Conservation (phyloP, 2,113 vertebrate species). For the Pterocles burchelli region DNA sequence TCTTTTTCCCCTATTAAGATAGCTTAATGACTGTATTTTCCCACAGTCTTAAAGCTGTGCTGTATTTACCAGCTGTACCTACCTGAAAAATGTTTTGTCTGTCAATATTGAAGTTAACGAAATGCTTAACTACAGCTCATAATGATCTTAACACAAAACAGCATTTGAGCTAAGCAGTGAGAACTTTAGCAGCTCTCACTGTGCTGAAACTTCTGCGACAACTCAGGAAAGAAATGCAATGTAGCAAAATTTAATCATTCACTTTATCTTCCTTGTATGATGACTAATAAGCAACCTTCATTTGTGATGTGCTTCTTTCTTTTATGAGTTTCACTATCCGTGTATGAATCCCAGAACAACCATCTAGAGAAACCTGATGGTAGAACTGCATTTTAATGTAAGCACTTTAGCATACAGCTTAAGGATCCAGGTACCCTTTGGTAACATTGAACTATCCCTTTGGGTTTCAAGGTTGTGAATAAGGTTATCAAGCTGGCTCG, state of each 20-base stretch:
- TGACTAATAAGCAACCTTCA: background rate
- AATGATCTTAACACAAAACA: background rate
- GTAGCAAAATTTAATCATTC: background rate
- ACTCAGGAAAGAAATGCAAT: background rate
- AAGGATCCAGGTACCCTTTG: background rate
- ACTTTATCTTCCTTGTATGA: background rate
- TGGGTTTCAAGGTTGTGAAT: constrained; percentile 29
- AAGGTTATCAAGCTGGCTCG: background rate
- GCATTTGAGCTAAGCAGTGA: background rate
- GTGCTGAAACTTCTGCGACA: background rate
- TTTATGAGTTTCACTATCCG: background rate
- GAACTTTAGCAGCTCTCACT: background rate
- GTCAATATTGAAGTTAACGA: constrained; percentile 39
- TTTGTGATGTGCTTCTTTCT: background rate
- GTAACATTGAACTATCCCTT: background rate
- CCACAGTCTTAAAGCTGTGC: constrained; percentile 35
- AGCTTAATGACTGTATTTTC: constrained; percentile 72
- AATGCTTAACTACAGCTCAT: background rate
- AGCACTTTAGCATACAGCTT: background rate
- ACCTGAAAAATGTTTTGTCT: constrained; percentile 35
- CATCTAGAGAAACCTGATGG: background rate
- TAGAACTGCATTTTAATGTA: background rate
- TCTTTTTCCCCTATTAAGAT: constrained; percentile 65
- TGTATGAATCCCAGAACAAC: constrained; percentile 13
- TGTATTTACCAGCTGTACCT: background rate